These are phyloP conservation scores for Gavia stellata DNA, from an alignment of 2,113 vertebrate genomes.

Conservation along the genomic window DNA sequence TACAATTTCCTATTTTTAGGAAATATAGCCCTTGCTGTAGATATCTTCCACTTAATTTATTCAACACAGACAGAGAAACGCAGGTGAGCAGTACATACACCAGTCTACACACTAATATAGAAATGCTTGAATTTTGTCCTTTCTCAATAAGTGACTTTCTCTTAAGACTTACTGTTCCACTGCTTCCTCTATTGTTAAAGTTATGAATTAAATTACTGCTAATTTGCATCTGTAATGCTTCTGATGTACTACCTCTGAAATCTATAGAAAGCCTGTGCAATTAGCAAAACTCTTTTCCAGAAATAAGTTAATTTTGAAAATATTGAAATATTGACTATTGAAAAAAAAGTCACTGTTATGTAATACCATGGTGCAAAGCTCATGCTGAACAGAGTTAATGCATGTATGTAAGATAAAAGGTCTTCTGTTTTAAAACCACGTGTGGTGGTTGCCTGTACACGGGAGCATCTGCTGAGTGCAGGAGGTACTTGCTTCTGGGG, in stretches of 20 bases:
- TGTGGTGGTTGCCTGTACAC: background rate
- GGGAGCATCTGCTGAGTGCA: background rate
- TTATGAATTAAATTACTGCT: background rate
- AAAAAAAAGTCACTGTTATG: background rate
- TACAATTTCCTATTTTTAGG: background rate
- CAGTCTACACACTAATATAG: background rate
- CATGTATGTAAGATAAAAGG: background rate
- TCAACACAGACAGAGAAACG: background rate
- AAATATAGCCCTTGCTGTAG: background rate
- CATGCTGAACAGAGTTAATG: background rate
- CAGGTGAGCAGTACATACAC: background rate
- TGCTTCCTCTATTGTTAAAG: background rate
- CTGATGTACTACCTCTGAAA: background rate
- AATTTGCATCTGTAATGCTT: background rate
- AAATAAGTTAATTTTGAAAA: background rate
- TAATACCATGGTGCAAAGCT: background rate
- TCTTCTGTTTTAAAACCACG: background rate
- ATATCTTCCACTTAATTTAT: background rate
- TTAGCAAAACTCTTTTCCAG: background rate
- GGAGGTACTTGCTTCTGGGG: background rate
- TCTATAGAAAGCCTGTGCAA: background rate
- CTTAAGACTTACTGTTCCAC: background rate
- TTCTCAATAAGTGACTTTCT: background rate
- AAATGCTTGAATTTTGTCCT: background rate
- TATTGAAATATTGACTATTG: too few species aligned